Evolutionary conservation across 2,888 invertebrate genomes (phyloP).

Genomic region (Metopia argyrocephala): DNA sequence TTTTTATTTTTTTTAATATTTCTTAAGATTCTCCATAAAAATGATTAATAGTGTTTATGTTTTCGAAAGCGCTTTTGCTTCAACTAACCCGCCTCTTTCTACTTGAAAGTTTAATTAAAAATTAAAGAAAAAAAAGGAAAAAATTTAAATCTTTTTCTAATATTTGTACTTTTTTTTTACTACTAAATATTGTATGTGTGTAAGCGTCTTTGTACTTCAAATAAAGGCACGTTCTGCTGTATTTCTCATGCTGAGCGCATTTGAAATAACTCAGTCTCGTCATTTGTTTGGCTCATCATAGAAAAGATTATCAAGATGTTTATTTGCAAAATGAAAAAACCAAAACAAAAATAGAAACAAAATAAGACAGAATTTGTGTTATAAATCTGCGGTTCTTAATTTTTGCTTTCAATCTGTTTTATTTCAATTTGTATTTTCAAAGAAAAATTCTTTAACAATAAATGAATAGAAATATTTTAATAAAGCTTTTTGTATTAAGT

Average conservation of each 20-base stretch:
- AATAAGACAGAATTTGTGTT: too few species aligned
- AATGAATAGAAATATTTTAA: slow-evolving; percentile 33
- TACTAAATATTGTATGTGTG: too few species aligned
- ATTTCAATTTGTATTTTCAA: slow-evolving; percentile 9
- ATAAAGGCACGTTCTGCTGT: slow-evolving; percentile 6
- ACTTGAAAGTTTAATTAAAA: slow-evolving; percentile 35
- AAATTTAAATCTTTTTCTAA: too few species aligned
- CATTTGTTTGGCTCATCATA: too few species aligned
- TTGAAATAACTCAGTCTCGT: slow-evolving; percentile 24
- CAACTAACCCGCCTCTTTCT: neutral
- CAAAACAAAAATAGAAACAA: too few species aligned
- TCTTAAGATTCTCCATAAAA: neutral
- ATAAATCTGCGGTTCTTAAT: slow-evolving; percentile 25
- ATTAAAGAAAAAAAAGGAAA: neutral
- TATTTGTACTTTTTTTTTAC: too few species aligned
- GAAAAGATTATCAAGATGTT: slow-evolving; percentile 51
- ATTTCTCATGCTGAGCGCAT: slow-evolving; percentile 22
- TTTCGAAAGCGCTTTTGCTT: neutral
- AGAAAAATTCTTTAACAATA: neutral
- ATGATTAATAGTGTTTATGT: slow-evolving; percentile 52
- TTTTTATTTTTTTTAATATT: too few species aligned
- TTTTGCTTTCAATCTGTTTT: slow-evolving; percentile 25
- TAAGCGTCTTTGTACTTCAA: too few species aligned
- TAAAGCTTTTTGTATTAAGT: slow-evolving; percentile 47
- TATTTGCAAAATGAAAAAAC: slow-evolving; percentile 23